Evolutionary conservation across 1,140 invertebrate genomes (phyloP), one percentile per base, ranked within the genome.

Genomic region (Drosophila azteca): DNA sequence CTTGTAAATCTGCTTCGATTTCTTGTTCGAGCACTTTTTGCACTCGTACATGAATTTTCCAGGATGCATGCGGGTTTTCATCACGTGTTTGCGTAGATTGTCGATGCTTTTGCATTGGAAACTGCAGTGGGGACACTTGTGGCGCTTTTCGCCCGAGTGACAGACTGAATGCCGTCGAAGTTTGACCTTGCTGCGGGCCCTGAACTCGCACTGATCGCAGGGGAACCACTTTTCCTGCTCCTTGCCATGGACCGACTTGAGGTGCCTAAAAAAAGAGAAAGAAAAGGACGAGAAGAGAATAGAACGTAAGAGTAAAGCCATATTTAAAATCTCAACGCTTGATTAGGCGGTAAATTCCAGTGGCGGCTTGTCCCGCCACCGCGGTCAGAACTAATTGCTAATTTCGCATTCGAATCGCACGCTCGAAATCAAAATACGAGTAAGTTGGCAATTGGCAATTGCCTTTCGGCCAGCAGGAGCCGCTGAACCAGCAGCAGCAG

Each of bases 21-120:
- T 90, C 77, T 55, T 71, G 2, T 54, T 66, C 3, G 35, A 49
- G 83, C 96, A 96, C 49, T 93, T 92, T 24, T 93, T 92, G 84
- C 97, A 98, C 26, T 95, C 94, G 92, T 97, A 98, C 8, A 97
- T 93, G 61, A 91, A 94, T 79, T 95, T 94, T 4, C 96, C 96
- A 1, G 94, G 93, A 91, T 98, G 97, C 48, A 95, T 94, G 54
- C 93, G 95, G 2, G 96, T 96, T n/a, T 94, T 95, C 0, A 97
- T 90, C 4, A 97, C 94, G 91, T 98, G 97, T 81, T 97, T 97
- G 2, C 97, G 94, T 6, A 98, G 93, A 91, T 97, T 97, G 90
- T 97, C 97, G 95, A 95, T 87, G 76, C 94, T 96, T 72, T 95
- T 97, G 89, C 96, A 97, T 1, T 94, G 94, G 79, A 96, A 98